phyloP scores from a whole-genome alignment of 2,797 vertebrate species.

The Propithecus perrieri region DNA sequence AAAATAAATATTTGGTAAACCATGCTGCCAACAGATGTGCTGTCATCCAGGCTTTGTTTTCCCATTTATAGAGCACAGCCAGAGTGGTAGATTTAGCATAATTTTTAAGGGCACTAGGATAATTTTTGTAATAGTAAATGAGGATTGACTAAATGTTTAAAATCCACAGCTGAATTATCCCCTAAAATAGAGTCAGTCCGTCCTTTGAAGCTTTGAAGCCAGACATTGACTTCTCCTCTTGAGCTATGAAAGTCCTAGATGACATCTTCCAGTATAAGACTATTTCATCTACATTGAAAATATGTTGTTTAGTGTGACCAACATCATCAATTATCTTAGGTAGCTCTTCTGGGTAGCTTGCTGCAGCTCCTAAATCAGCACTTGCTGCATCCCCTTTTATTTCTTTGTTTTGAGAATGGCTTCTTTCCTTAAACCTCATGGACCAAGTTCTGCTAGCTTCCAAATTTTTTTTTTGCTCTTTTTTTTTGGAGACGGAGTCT shows the following conservation, averaged over 20 bases:
- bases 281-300: background rate
- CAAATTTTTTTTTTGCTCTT: too few relatives aligned
- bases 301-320: background rate
- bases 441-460: background rate
- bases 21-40: background rate
- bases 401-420: background rate
- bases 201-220: too few relatives aligned
- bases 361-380: background rate
- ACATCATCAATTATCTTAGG: background rate
- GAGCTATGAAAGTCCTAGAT: background rate
- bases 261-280: background rate
- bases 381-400: background rate
- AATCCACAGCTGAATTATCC: background rate
- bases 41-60: background rate
- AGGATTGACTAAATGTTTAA: background rate
- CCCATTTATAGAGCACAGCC: background rate
- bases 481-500: too few relatives aligned
- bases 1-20: background rate
- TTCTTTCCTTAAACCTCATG: background rate
- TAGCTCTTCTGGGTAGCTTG: background rate
- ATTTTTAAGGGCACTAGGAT: background rate
- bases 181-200: too few relatives aligned
- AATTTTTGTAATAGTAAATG: background rate
- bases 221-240: background rate
- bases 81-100: background rate